A percentile compares a stretch with the other conserved stretches of the same genome.
These are phyloP conservation scores for Menura novaehollandiae DNA, from an alignment of 2,113 vertebrate genomes.

Conservation along the genomic window DNA sequence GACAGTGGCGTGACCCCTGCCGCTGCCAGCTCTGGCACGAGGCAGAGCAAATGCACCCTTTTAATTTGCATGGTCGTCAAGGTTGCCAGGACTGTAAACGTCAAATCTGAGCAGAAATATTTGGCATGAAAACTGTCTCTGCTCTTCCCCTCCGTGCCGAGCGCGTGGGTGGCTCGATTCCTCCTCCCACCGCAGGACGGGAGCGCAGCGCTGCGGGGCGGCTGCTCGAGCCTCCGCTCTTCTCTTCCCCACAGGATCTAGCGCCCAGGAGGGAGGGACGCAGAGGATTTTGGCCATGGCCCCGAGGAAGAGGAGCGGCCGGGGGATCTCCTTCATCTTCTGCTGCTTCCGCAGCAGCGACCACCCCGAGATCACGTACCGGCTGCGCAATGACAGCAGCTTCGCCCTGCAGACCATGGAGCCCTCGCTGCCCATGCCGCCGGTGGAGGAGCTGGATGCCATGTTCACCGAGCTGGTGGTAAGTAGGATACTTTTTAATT, in stretches of 20 bases:
- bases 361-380: slow-evolving; percentile 97
- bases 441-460: slow-evolving; percentile 87
- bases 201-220: not conserved
- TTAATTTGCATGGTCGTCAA: not conserved
- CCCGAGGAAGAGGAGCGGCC: slow-evolving; percentile 87
- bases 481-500: slow-evolving; percentile 30
- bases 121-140: not conserved
- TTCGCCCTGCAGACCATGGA: slow-evolving; percentile 96
- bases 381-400: slow-evolving; percentile 88
- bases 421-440: slow-evolving; percentile 89
- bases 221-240: not conserved
- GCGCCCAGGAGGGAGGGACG: slow-evolving; percentile 48
- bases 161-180: slow-evolving; percentile 2
- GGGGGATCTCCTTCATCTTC: slow-evolving; percentile 92
- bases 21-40: not conserved
- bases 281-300: slow-evolving; percentile 80
- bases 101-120: slow-evolving; percentile 14
- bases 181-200: not conserved
- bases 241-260: slow-evolving; percentile 62
- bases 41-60: not conserved
- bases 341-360: slow-evolving; percentile 96
- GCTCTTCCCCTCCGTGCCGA: not conserved
- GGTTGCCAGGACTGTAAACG: slow-evolving; percentile 11
- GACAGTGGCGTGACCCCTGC: fast-evolving
- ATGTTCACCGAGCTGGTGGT: slow-evolving; percentile 98